A percentile compares a stretch with the other conserved stretches of the same genome.
Evolutionary conservation across 1,140 invertebrate species (phyloP).

Genomic region (Ridgeia piscesae): DNA sequence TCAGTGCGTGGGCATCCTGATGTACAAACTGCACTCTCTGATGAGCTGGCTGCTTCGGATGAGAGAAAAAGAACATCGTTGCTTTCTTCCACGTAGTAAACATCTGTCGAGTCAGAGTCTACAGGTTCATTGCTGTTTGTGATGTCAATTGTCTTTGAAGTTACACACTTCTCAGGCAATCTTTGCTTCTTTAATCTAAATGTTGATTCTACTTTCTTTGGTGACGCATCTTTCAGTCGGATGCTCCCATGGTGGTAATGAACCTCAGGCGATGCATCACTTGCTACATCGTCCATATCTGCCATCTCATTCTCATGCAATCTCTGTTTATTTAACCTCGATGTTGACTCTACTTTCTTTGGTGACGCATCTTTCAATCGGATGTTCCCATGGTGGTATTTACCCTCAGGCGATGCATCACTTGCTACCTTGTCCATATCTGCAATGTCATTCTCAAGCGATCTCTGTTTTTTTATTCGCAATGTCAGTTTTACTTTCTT

Average conservation of each 20-base stretch:
- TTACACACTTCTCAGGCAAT: neutral
- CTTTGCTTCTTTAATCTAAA: neutral
- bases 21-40: neutral
- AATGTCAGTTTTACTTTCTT: too few relatives aligned
- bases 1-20: neutral
- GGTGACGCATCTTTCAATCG: too few relatives aligned
- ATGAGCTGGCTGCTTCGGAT: neutral
- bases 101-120: neutral
- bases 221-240: neutral
- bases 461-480: too few relatives aligned
- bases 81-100: neutral
- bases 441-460: too few relatives aligned
- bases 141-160: neutral
- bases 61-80: neutral
- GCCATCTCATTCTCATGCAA: too few relatives aligned
- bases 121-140: neutral
- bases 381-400: neutral
- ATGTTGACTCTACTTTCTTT: too few relatives aligned
- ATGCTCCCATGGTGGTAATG: neutral
- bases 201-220: neutral
- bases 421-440: neutral
- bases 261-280: neutral
- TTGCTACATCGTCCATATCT: neutral
- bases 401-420: neutral
- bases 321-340: too few relatives aligned